A percentile compares a stretch with the other conserved stretches of the same genome.
phyloP scores from a whole-genome alignment of 2,888 invertebrate species.

The Furcula furcula region DNA sequence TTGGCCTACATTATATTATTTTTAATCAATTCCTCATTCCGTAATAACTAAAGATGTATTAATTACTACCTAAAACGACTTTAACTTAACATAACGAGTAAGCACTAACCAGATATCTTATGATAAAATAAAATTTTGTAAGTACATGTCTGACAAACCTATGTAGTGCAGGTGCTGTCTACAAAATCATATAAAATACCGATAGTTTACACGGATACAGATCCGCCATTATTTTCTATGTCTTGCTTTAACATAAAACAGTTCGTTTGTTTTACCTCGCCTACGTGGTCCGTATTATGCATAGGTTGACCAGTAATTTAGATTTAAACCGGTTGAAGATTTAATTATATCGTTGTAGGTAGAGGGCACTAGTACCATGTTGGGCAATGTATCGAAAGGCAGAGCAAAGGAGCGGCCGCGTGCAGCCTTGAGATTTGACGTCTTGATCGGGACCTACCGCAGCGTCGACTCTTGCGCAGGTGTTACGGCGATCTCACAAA shows the following conservation, averaged over 20 bases:
- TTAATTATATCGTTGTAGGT: slow-evolving; percentile 49
- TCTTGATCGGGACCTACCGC: slow-evolving; percentile 81
- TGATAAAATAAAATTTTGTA: too few relatives aligned
- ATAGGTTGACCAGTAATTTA: slow-evolving; percentile 17
- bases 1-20: too few relatives aligned
- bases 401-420: slow-evolving; percentile 55
- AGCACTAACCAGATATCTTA: too few relatives aligned
- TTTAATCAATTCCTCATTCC: too few relatives aligned
- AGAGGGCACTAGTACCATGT: slow-evolving; percentile 48
- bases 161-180: slow-evolving; percentile 31
- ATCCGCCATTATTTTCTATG: not conserved
- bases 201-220: too few relatives aligned
- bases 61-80: too few relatives aligned
- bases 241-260: slow-evolving; percentile 12
- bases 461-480: slow-evolving; percentile 72
- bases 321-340: slow-evolving; percentile 20
- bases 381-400: slow-evolving; percentile 66
- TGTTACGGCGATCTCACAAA: slow-evolving; percentile 63
- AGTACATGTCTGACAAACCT: slow-evolving; percentile 26
- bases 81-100: too few relatives aligned
- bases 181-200: too few relatives aligned
- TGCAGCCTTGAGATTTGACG: slow-evolving; percentile 78
- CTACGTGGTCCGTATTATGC: slow-evolving; percentile 3
- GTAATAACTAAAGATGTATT: too few relatives aligned
- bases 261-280: slow-evolving; percentile 9